Base-by-base conservation (phyloP, 2,113 vertebrate species). In the Forbesichthys agassizii region DNA sequence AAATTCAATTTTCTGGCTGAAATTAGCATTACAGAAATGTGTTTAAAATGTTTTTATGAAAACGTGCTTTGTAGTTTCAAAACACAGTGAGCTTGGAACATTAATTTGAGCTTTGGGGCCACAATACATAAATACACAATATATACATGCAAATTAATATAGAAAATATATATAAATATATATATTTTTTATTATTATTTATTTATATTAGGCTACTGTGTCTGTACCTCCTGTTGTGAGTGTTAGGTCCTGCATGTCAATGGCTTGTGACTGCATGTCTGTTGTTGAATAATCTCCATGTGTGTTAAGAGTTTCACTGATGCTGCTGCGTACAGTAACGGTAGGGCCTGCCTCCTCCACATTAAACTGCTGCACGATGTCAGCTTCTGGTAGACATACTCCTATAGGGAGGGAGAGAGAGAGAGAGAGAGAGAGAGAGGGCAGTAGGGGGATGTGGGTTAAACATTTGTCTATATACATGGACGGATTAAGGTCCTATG, bases 301-400 rank as follows among this genome's bases (percentile, higher is more conserved):
- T 11, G 11, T 11, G 42, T 42, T 20, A 14, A 33, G 16, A 60
- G 20, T 16, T 14, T 90, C 75, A 81, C 57, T 46, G 90, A 90
- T 11, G 13, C 84, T 14, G 91, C 66, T 0, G 78, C 54, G 66
- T 93, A 9, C 12, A 33, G 12, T 18, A n/a, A 33, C 33, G 48
- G 12, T 46, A 16, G 64, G 46, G 1, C 57, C 59, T 27, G 63
- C 51, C 13, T 75, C 94, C 3, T 95, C 94, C 1, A 87, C 69
- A 49, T 92, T 91, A 1, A 82, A 69, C 13, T 83, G 90, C 16
- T 88, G 87, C 20, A 4, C 79, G 75, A 4, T 88, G 84, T 81
- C 86, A 13, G 82, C 84, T 59, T 95, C 94, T 13, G 93, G 81
- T 0, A 91, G 70, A 57, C 95, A 96, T 48, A 95, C 85, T 36